phyloP scores from a whole-genome alignment of 2,888 invertebrate species.

The Leptopilina drosophilae region DNA sequence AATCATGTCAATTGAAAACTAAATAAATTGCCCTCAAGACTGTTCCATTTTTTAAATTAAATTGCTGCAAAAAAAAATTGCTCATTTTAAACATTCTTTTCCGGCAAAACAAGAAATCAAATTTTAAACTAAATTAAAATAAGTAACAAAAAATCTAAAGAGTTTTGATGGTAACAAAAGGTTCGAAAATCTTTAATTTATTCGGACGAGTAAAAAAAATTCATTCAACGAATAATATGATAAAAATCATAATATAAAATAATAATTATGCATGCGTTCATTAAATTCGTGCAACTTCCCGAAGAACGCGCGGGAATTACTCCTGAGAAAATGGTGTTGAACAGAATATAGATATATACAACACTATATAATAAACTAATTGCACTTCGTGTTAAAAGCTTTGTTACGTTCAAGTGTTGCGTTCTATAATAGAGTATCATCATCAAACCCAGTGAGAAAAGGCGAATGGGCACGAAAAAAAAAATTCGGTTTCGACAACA shows the following conservation, averaged over 20 bases:
- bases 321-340: conserved; percentile 10
- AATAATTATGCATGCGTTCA: neutral
- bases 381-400: conserved; percentile 30
- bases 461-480: conserved; percentile 12
- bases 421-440: conserved; percentile 25
- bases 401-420: conserved; percentile 27
- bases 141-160: too few species aligned
- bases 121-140: neutral
- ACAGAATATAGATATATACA: too few species aligned
- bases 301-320: neutral
- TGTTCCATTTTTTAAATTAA: too few species aligned
- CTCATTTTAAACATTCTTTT: too few species aligned
- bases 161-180: too few species aligned
- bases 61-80: too few species aligned
- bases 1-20: too few species aligned
- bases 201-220: too few species aligned
- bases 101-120: neutral
- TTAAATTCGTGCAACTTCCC: neutral
- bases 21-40: too few species aligned
- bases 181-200: too few species aligned
- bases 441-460: conserved; percentile 28
- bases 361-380: neutral
- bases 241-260: too few species aligned
- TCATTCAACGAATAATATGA: too few species aligned
- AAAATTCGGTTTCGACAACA: conserved; percentile 26